Percentiles rank a stretch among this genome's conserved stretches.
These are phyloP conservation scores for Toxostoma redivivum DNA, from an alignment of 2,113 vertebrate species.

Conservation along the genomic window DNA sequence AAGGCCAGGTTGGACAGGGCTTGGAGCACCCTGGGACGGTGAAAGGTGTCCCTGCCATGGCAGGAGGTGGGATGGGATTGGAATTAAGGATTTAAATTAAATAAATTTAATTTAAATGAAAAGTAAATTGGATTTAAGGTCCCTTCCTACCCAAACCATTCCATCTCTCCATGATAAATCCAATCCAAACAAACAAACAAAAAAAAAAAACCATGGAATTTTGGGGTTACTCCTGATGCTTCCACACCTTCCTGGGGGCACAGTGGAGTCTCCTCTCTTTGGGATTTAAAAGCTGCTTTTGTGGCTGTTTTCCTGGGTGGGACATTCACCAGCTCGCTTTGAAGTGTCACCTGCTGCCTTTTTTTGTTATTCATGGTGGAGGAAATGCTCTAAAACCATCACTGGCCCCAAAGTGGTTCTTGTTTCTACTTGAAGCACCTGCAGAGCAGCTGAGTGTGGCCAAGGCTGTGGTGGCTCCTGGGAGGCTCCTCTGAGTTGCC, in stretches of 20 bases:
- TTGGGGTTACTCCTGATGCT: background rate
- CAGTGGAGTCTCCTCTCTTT: fast-evolving
- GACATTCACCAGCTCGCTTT: background rate
- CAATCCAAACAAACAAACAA: background rate
- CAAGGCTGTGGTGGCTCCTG: background rate
- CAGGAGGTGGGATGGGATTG: background rate
- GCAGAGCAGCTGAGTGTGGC: background rate
- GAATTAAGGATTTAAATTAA: no score
- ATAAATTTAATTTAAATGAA: no score
- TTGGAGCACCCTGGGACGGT: fast-evolving
- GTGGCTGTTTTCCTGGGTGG: fast-evolving
- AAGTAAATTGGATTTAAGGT: background rate
- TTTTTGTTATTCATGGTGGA: fast-evolving
- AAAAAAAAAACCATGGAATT: background rate
- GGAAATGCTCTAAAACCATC: background rate
- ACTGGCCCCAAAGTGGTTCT: background rate
- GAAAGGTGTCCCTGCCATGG: background rate
- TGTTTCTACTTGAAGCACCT: background rate
- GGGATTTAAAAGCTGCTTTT: background rate
- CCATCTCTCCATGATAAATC: fast-evolving
- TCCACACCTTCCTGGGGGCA: fast-evolving
- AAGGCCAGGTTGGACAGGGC: fast-evolving
- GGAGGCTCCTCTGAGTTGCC: background rate
- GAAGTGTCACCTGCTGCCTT: background rate
- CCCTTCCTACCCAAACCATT: background rate